phyloP scores from a whole-genome alignment of 2,888 invertebrate species.

The Aphodius granarius region DNA sequence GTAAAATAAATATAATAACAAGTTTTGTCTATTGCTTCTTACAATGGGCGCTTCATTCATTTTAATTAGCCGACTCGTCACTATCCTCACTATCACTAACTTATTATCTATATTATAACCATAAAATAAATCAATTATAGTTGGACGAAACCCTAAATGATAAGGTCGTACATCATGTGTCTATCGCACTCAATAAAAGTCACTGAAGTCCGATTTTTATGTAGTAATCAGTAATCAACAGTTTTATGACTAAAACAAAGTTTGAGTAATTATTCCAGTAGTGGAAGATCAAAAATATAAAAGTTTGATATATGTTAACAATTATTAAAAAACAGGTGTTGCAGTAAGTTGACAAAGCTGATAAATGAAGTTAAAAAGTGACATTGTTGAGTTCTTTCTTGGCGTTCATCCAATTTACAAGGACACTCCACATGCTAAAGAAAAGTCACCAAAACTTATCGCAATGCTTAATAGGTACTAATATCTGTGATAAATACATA shows the following conservation, averaged over 20 bases:
- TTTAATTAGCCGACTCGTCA: neutral
- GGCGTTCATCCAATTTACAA: neutral
- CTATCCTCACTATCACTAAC: neutral
- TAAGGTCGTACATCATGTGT: neutral
- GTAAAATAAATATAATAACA: neutral
- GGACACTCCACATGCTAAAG: no score
- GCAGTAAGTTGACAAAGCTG: no score
- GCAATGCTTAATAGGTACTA: no score
- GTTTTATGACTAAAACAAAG: neutral
- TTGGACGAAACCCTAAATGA: neutral
- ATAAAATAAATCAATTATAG: neutral
- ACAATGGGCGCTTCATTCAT: neutral
- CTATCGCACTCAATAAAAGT: neutral
- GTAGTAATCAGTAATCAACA: neutral
- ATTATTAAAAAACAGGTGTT: no score
- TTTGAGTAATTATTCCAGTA: neutral
- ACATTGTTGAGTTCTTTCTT: neutral
- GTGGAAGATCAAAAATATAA: neutral
- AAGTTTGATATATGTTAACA: neutral
- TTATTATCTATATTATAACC: neutral
- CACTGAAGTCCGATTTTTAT: neutral
- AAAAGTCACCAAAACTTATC: no score
- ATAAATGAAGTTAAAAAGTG: no score
- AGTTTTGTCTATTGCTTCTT: neutral
- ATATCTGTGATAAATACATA: no score